Evolutionary conservation across 2,113 vertebrate species (phyloP).

Genomic region (Hydropotes inermis): DNA sequence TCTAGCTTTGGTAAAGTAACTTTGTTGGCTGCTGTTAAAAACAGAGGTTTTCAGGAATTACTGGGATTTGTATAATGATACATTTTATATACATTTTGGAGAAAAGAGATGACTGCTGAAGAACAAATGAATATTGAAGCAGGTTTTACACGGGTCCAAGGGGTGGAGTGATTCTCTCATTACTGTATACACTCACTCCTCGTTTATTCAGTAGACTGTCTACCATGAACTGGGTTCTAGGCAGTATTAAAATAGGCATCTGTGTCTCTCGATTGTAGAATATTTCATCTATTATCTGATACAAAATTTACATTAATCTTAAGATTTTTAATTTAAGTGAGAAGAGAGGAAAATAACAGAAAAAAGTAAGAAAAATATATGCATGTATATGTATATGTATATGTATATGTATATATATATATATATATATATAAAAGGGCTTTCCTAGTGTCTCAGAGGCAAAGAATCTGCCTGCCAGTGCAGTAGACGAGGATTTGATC

Average conservation of each 20-base stretch:
- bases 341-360: neutral
- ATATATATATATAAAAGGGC: neutral
- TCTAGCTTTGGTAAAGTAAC: neutral
- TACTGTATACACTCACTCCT: neutral
- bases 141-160: neutral
- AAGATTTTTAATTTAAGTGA: neutral
- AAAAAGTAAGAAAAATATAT: neutral
- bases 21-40: neutral
- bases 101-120: neutral
- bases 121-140: neutral
- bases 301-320: slow-evolving; percentile 6
- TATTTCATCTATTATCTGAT: neutral
- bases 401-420: neutral
- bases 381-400: neutral
- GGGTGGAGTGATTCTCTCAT: neutral
- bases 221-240: neutral
- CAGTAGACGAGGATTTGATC: neutral
- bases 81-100: neutral
- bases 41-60: neutral
- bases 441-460: neutral
- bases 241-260: neutral
- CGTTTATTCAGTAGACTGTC: neutral
- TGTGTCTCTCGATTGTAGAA: neutral
- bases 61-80: neutral
- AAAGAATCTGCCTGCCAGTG: neutral